Base-by-base conservation (phyloP, 2,888 invertebrate species). In the Chaetogeoica ovagalla region DNA sequence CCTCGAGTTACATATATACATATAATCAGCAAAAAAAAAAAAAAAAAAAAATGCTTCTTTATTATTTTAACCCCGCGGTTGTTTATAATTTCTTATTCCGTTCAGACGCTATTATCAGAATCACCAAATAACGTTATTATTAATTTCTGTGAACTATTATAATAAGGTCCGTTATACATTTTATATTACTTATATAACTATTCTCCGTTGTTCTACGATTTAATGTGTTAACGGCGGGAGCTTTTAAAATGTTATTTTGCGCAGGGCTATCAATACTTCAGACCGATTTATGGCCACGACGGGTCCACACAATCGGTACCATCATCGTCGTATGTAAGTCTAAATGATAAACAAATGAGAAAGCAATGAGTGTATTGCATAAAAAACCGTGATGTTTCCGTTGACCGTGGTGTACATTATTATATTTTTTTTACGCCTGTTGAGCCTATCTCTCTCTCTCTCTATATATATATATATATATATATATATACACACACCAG, bases 281-380 rank as follows among this genome's bases (percentile, higher is more conserved):
- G 89, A 87, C 84, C 85, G 81, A 85, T 85, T 89, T 90, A 86
- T 88, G 90, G 85, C 70, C 81, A 75, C 90, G 90, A 88, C 89
- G 93, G 93, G 90, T 93, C 93, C 89, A 93, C 92, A 89, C 90
- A 93, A 87, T 93, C 93, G 88, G 93, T 93, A 89, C 93, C 93
- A 88, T 91, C 92, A 86, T 89, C 92, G 86, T 89, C 92, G 86
- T 92, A 88, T 87, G 88, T 88, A 88, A 89, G 88, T 88, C 84
- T 19, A 37, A 21, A 59, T 37, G 17, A 48, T 37, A 19, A 77
- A 63, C 60, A 55, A 79, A 79, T 79, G 70, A 60, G 81, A 82
- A 82, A 82, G 82, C 82, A 30, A 30, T 82, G 81, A 75, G 43
- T 75, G 75, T n/a, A n/a, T 75, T 65, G 74, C 74, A 74, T 65